These are phyloP conservation scores for Sphaeridia pumilis DNA, from an alignment of 2,888 invertebrate genomes.

Conservation along the genomic window DNA sequence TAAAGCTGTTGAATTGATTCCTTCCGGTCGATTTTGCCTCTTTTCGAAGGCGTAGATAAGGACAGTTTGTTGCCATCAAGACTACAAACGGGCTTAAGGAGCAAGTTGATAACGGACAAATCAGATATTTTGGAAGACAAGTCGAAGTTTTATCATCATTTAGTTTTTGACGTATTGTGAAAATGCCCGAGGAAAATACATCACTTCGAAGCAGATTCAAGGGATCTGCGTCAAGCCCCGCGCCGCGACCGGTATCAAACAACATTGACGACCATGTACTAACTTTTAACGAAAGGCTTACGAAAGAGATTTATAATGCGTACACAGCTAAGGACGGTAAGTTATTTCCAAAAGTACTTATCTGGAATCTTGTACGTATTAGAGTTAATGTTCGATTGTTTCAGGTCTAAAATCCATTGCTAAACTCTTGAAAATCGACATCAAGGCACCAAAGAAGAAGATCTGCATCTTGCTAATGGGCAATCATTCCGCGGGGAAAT, in stretches of 20 bases:
- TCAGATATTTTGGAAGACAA: no score
- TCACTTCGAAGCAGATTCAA: slow-evolving; percentile 1
- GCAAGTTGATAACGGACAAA: no score
- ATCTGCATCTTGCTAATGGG: slow-evolving; percentile 47
- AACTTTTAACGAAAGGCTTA: slow-evolving; percentile 44
- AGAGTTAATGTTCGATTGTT: slow-evolving; percentile 15
- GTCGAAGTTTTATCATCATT: no score
- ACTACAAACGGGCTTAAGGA: no score
- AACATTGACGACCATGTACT: slow-evolving; percentile 38
- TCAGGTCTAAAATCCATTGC: slow-evolving; percentile 45
- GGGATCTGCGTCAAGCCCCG: neutral
- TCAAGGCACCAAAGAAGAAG: slow-evolving; percentile 46
- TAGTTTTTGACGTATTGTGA: no score
- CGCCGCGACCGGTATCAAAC: slow-evolving; percentile 23
- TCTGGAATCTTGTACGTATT: neutral
- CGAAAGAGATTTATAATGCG: slow-evolving; percentile 44
- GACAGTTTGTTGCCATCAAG: no score
- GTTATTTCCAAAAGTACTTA: no score
- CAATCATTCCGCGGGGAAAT: slow-evolving; percentile 50
- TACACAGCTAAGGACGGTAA: slow-evolving; percentile 42
- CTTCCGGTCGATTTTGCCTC: no score
- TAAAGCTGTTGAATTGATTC: no score
- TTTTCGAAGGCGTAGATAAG: no score
- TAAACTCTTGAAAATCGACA: slow-evolving; percentile 41
- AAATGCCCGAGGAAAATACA: no score